Evolutionary conservation across 2,113 vertebrate genomes (phyloP), one percentile per base, ranked within the genome.

Genomic region (Craseonycteris thonglongyai): DNA sequence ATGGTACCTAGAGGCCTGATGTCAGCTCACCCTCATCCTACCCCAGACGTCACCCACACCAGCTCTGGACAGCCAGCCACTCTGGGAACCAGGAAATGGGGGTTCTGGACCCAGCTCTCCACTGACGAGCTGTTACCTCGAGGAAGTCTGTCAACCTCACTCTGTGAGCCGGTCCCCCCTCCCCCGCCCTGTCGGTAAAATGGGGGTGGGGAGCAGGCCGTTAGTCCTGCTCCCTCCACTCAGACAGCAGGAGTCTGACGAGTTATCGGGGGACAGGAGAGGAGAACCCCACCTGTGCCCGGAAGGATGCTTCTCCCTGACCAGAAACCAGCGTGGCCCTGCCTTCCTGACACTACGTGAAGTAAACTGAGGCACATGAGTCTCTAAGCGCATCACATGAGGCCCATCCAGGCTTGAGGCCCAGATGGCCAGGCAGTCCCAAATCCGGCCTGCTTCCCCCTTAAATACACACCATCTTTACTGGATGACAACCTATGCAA

Each of bases 1-100:
- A 0, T n/a, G 42, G 15, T 6, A 4, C 18, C 7, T 0, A 12
- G 4, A 30, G 12, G 42, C 40, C 9, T 0, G 79, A 28, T 0
- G 1, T 45, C 56, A 6, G 47, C 16, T 40, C n/a, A 3, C 15
- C 45, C 19, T 3, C 16, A 0, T 4, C 42, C n/a, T 26, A 0
- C 28, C 5, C 75, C 21, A 4, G 74, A 6, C 1, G 2, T 0
- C 4, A 0, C 91, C n/a, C 68, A 6, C 24, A 49, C 6, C 19
- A 1, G 1, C 22, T 12, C 30, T 38, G 5, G 21, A 47, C 30
- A 35, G 33, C 74, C 54, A 19, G 35, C 24, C 5, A 0, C 82
- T 19, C 86, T 65, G 85, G 85, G 78, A 92, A 88, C 61, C 58
- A 15, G 86, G 79, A 79, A 91, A 54, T 26, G 51, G 90, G 95